Conservation (phyloP, 2,113 vertebrate genomes). For the Bostrychus sinensis region DNA sequence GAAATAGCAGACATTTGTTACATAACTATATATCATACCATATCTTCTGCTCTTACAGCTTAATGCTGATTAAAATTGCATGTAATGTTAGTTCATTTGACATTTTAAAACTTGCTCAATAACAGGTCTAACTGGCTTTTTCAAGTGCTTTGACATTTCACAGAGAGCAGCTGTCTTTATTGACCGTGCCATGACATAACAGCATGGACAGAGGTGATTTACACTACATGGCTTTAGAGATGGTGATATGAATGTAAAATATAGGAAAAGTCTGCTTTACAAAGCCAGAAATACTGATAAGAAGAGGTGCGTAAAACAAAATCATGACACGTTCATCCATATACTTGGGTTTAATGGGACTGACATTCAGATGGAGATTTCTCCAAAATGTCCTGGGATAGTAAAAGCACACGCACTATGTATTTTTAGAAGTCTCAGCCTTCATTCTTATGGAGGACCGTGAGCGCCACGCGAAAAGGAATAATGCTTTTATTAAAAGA, state of each 20-base stretch:
- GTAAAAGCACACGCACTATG: background rate
- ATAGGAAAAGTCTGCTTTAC: conserved; percentile 19
- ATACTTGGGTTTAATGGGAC: conserved; percentile 7
- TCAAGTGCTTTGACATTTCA: conserved; percentile 31
- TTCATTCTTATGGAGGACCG: no score
- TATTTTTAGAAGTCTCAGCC: no score
- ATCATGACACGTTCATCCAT: background rate
- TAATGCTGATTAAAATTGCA: background rate
- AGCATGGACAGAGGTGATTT: conserved; percentile 12
- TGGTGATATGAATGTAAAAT: conserved; percentile 6
- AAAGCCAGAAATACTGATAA: conserved; percentile 28
- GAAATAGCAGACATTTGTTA: background rate
- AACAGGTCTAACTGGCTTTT: background rate
- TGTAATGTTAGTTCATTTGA: conserved; percentile 1
- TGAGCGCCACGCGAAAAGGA: no score
- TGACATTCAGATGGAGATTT: conserved; percentile 4
- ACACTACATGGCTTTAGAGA: conserved; percentile 13
- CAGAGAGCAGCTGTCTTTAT: conserved; percentile 13
- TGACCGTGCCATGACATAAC: conserved; percentile 15
- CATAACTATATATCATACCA: no score
- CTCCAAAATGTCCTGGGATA: conserved; percentile 7
- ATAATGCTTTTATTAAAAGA: no score
- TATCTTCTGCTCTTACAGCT: background rate
- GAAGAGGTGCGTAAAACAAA: background rate
- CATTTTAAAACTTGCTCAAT: background rate